Conservation (phyloP, 2,888 invertebrate genomes). For the Lasioglossum vierecki region DNA sequence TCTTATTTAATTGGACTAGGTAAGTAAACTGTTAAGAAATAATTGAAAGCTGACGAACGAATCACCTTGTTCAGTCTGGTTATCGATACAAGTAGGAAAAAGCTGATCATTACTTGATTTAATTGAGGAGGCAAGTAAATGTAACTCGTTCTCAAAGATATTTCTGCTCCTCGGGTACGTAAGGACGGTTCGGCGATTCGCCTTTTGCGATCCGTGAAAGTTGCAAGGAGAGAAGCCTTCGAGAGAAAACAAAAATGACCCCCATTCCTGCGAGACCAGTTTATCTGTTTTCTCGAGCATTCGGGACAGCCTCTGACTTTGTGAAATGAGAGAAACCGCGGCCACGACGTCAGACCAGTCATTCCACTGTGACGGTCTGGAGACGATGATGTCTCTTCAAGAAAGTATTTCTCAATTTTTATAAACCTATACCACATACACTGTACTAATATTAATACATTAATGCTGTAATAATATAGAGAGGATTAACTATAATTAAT, state of each 20-base stretch:
- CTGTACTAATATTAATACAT: too few relatives aligned
- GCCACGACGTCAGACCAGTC: not conserved
- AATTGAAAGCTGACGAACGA: not conserved
- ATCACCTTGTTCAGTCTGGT: not conserved
- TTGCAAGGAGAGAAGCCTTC: constrained; percentile 9
- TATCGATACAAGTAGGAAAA: not conserved
- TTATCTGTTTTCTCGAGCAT: constrained; percentile 46
- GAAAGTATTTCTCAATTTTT: not conserved
- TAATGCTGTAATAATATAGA: too few relatives aligned
- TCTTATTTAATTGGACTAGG: too few relatives aligned
- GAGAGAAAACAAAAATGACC: constrained; percentile 54
- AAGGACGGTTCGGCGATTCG: not conserved
- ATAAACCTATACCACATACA: too few relatives aligned
- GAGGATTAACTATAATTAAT: too few relatives aligned
- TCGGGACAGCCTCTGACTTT: constrained; percentile 32
- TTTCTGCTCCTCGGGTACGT: not conserved
- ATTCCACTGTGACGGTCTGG: not conserved
- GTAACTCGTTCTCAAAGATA: not conserved
- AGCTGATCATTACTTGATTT: not conserved
- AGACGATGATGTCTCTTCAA: not conserved
- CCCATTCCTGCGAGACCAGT: constrained; percentile 38
- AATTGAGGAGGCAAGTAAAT: not conserved
- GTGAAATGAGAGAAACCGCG: constrained; percentile 37
- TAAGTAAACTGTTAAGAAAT: not conserved
- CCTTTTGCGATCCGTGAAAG: constrained; percentile 49